Evolutionary conservation across 23 tunicate genomes (phyloP).

Genomic region (Botrylloides violaceus): DNA sequence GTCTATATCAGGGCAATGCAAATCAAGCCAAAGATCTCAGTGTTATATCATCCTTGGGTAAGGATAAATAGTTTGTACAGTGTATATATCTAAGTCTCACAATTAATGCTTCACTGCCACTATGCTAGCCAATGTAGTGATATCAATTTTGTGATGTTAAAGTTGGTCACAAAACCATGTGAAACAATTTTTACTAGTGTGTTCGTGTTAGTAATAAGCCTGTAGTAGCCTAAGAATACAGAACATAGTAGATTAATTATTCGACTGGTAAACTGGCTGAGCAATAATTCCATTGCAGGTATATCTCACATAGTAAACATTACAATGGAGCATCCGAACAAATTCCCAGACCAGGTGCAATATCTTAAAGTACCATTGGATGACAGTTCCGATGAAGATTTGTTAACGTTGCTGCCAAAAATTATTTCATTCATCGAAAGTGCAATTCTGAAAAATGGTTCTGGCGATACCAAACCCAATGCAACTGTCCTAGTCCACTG

Average conservation of each 20-base stretch:
- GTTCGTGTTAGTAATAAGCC: no score
- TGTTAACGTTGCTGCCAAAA: constrained; percentile 48
- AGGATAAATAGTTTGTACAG: no score
- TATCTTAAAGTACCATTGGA: constrained; percentile 52
- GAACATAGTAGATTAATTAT: not conserved
- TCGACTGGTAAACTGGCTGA: no score
- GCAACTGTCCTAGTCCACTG: constrained; percentile 69
- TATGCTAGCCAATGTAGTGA: no score
- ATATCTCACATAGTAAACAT: constrained; percentile 75
- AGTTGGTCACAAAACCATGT: no score
- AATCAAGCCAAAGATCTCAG: constrained; percentile 46
- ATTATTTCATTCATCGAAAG: constrained; percentile 37
- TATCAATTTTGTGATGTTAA: no score
- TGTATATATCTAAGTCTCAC: no score
- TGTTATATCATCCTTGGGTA: constrained; percentile 44
- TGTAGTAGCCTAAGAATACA: not conserved
- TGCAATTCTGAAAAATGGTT: constrained; percentile 25
- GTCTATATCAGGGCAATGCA: constrained; percentile 61
- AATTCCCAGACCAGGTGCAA: constrained; percentile 37
- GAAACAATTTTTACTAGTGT: no score
- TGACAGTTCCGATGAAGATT: constrained; percentile 42
- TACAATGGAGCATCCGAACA: constrained; percentile 55
- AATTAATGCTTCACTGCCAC: no score
- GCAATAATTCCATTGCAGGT: constrained; percentile 36
- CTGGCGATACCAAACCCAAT: not conserved